Evolutionary conservation across 2,113 vertebrate genomes (phyloP).

Genomic region (Argyrosomus japonicus): DNA sequence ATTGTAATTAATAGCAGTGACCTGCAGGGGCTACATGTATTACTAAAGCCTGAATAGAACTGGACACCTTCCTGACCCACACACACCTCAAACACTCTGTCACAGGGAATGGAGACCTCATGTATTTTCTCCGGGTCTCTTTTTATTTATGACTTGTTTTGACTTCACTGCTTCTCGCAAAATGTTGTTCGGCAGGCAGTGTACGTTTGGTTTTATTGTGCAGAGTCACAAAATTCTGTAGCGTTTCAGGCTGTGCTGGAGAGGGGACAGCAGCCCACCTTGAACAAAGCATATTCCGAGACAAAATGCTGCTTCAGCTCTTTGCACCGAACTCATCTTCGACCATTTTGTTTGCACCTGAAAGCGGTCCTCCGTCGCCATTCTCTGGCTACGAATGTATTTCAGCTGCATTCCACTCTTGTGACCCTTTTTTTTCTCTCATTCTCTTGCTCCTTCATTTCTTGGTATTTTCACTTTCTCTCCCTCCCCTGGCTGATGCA

Average conservation of each 20-base stretch:
- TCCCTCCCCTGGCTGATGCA: slow-evolving; percentile 26
- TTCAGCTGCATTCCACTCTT: slow-evolving; percentile 7
- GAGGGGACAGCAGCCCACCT: slow-evolving; percentile 51
- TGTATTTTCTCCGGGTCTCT: slow-evolving; percentile 62
- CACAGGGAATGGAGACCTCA: slow-evolving; percentile 55
- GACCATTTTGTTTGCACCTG: slow-evolving; percentile 50
- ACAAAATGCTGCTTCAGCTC: slow-evolving; percentile 69
- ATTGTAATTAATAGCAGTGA: slow-evolving; percentile 77
- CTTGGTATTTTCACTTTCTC: slow-evolving; percentile 46
- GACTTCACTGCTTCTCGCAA: slow-evolving; percentile 54
- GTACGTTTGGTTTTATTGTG: slow-evolving; percentile 53
- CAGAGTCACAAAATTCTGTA: slow-evolving; percentile 38
- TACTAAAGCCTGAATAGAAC: slow-evolving; percentile 55
- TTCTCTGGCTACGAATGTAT: slow-evolving; percentile 25
- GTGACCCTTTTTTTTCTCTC: background rate
- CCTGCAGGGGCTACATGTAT: slow-evolving; percentile 49
- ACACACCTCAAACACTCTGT: slow-evolving; percentile 49
- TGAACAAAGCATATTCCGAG: slow-evolving; percentile 42
- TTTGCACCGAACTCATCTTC: slow-evolving; percentile 41
- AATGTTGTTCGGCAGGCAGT: slow-evolving; percentile 42
- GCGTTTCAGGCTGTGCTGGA: slow-evolving; percentile 14
- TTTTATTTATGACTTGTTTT: slow-evolving; percentile 68
- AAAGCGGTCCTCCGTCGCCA: slow-evolving; percentile 23
- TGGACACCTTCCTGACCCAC: slow-evolving; percentile 42
- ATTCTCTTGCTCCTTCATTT: slow-evolving; percentile 24